Conservation (phyloP, 2,113 vertebrate species). For the Hyperoodon ampullatus region DNA sequence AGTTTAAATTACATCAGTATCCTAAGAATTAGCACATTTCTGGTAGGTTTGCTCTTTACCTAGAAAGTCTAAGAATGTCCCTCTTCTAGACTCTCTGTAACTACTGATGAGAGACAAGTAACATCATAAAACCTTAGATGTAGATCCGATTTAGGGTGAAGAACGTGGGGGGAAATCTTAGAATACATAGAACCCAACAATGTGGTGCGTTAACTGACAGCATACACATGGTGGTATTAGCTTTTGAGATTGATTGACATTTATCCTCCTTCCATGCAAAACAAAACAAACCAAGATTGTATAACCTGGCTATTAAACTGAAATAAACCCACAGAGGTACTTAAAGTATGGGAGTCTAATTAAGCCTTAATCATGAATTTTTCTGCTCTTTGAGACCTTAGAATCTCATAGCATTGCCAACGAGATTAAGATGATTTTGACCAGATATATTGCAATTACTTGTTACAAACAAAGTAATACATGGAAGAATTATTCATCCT, state of each 20-base stretch:
- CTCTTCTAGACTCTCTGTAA: neutral
- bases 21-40: neutral
- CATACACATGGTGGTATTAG: neutral
- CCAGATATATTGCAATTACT: neutral
- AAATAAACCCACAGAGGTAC: neutral
- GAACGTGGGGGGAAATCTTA: neutral
- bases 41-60: neutral
- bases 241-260: neutral
- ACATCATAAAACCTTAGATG: neutral
- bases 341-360: neutral
- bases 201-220: neutral
- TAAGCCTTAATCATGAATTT: neutral
- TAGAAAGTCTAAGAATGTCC: neutral
- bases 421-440: neutral
- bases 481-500: neutral
- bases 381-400: neutral
- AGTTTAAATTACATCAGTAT: neutral
- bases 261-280: neutral
- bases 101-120: neutral
- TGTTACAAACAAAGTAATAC: neutral
- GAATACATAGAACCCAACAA: neutral
- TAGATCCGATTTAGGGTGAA: neutral
- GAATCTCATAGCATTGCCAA: slow-evolving; percentile 11
- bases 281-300: neutral
- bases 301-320: neutral